Conservation (phyloP, 1,140 invertebrate genomes). For the Batillaria attramentaria region DNA sequence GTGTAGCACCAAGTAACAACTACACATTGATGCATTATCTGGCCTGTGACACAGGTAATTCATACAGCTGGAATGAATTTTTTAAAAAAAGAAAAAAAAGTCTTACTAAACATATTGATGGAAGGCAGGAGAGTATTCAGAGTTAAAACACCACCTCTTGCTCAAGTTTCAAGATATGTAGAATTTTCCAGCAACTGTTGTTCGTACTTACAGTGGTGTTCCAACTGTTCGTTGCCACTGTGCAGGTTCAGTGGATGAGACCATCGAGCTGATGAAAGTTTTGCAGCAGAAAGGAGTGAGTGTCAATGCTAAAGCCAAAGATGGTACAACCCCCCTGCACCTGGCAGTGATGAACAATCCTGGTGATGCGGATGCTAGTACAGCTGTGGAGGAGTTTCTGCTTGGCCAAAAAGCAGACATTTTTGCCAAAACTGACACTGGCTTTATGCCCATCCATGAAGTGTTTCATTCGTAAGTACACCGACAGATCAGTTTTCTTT, state of each 20-base stretch:
- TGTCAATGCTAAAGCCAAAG: slow-evolving; percentile 52
- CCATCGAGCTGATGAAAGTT: slow-evolving; percentile 50
- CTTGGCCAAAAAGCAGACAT: slow-evolving; percentile 57
- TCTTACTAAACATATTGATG: too few relatives aligned
- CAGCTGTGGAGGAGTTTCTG: slow-evolving; percentile 65
- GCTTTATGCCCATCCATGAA: slow-evolving; percentile 71
- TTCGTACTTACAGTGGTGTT: too few relatives aligned
- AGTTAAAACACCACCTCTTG: too few relatives aligned
- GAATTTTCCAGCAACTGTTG: too few relatives aligned
- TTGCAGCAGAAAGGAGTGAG: slow-evolving; percentile 59
- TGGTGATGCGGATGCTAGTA: slow-evolving; percentile 66
- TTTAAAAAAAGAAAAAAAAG: too few relatives aligned
- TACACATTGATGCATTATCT: slow-evolving; percentile 20
- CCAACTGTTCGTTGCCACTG: slow-evolving; percentile 56
- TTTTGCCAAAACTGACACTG: slow-evolving; percentile 53
- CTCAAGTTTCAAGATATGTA: too few relatives aligned
- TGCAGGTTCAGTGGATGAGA: slow-evolving; percentile 56
- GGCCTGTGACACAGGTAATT: slow-evolving; percentile 17
- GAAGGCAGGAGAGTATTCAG: too few relatives aligned
- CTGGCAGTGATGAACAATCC: slow-evolving; percentile 67
- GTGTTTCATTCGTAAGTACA: slow-evolving; percentile 67
- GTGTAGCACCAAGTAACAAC: slow-evolving; percentile 3
- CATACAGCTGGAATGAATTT: too few relatives aligned
- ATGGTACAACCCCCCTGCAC: slow-evolving; percentile 61
- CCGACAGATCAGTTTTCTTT: not conserved